Evolutionary conservation across 1,140 invertebrate species (phyloP).

Genomic region (Pissodes strobi): DNA sequence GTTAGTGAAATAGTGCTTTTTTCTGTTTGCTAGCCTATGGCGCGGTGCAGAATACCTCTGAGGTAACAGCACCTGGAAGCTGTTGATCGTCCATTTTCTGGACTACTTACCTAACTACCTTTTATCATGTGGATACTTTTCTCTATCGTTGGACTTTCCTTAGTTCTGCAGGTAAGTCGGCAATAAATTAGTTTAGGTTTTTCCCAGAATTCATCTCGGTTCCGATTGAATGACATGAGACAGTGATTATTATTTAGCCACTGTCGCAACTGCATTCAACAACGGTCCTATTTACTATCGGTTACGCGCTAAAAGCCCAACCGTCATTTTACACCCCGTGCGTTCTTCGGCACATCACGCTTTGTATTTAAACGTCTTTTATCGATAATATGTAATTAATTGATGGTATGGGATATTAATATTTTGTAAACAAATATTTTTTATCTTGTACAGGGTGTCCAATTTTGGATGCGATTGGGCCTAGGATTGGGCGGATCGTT

Average conservation of each 20-base stretch:
- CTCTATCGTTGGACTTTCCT: slow-evolving; percentile 46
- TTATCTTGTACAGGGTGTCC: too few species aligned
- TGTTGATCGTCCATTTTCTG: slow-evolving; percentile 41
- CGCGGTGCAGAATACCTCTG: slow-evolving; percentile 52
- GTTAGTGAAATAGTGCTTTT: slow-evolving; percentile 34
- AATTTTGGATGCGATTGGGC: too few species aligned
- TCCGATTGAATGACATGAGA: slow-evolving; percentile 36
- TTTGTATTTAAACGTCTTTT: too few species aligned
- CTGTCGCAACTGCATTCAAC: slow-evolving; percentile 28
- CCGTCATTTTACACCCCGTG: slow-evolving; percentile 17
- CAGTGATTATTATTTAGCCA: slow-evolving; percentile 45
- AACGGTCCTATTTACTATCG: too few species aligned
- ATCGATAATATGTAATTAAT: too few species aligned
- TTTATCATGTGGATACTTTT: slow-evolving; percentile 54
- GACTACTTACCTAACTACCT: slow-evolving; percentile 20
- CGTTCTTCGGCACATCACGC: slow-evolving; percentile 7
- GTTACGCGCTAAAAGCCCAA: slow-evolving; percentile 23
- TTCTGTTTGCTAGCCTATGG: slow-evolving; percentile 51
- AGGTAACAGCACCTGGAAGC: slow-evolving; percentile 53
- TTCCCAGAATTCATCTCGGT: slow-evolving; percentile 9
- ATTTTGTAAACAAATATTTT: too few species aligned
- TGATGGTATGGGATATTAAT: too few species aligned
- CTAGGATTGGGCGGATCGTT: too few species aligned
- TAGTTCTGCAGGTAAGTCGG: slow-evolving; percentile 52
- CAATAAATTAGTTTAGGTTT: slow-evolving; percentile 12